These are phyloP conservation scores for Aphelenchoides fujianensis DNA, from an alignment of 1,140 invertebrate species.

Conservation along the genomic window DNA sequence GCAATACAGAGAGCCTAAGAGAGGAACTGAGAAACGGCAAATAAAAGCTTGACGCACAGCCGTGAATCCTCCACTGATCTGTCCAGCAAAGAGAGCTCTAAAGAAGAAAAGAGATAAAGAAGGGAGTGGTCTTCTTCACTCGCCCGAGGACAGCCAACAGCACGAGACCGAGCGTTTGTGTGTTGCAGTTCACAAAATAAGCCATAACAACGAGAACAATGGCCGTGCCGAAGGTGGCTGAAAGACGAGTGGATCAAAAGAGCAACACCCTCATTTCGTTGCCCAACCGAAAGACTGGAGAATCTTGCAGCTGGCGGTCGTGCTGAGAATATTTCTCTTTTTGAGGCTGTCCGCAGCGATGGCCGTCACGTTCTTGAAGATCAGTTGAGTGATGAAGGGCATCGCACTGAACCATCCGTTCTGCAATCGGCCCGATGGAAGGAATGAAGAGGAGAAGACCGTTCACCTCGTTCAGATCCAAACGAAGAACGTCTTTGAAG, in stretches of 20 bases:
- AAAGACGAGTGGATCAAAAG: too few relatives aligned
- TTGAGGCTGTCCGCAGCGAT: conserved; percentile 15
- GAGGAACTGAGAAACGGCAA: neutral
- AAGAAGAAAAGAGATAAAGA: too few relatives aligned
- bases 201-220: conserved; percentile 17
- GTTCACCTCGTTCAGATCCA: conserved; percentile 19
- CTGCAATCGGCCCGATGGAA: conserved; percentile 7
- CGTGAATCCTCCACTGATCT: conserved; percentile 17
- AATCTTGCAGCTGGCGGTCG: conserved; percentile 25
- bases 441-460: neutral
- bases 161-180: neutral
- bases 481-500: conserved; percentile 18
- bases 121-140: too few relatives aligned
- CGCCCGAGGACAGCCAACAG: conserved; percentile 12
- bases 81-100: conserved; percentile 24
- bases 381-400: conserved; percentile 18
- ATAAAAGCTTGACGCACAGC: neutral
- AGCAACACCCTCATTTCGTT: too few relatives aligned
- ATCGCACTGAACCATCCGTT: conserved; percentile 13
- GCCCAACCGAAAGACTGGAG: conserved; percentile 21
- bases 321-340: neutral
- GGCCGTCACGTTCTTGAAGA: conserved; percentile 18
- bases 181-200: conserved; percentile 26
- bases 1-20: conserved; percentile 12
- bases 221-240: conserved; percentile 12